phyloP scores from a whole-genome alignment of 2,113 vertebrate species.

The Solea senegalensis region DNA sequence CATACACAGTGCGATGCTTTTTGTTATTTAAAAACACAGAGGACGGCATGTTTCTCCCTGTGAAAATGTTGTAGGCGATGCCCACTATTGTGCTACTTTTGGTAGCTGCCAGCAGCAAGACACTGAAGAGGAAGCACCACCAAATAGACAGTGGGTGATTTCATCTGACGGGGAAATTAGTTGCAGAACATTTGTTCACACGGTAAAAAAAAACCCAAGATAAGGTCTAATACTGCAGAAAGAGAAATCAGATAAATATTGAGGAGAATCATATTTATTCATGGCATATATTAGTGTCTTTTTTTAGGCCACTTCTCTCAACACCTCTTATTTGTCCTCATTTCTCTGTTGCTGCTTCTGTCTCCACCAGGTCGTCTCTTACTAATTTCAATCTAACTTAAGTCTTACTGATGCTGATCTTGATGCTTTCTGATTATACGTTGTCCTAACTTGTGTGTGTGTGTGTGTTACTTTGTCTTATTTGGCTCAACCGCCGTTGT shows the following conservation, averaged over 20 bases:
- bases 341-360: too few relatives aligned
- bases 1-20: conserved; percentile 29
- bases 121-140: conserved; percentile 6
- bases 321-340: too few relatives aligned
- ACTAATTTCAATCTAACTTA: too few relatives aligned
- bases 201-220: neutral
- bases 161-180: neutral
- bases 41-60: conserved; percentile 28
- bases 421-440: too few relatives aligned
- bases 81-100: conserved; percentile 40
- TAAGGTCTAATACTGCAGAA: neutral
- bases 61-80: conserved; percentile 39
- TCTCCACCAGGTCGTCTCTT: too few relatives aligned
- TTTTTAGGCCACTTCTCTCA: too few relatives aligned
- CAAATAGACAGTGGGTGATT: conserved; percentile 23
- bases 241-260: neutral
- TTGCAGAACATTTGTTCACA: neutral
- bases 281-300: too few relatives aligned
- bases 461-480: too few relatives aligned
- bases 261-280: too few relatives aligned
- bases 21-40: conserved; percentile 50
- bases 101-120: conserved; percentile 26
- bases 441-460: too few relatives aligned
- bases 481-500: too few relatives aligned
- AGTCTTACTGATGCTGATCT: too few relatives aligned